Percentiles rank a stretch among this genome's conserved stretches.
Evolutionary conservation across 2,113 vertebrate species (phyloP).

Genomic region (Rafetus swinhoei): DNA sequence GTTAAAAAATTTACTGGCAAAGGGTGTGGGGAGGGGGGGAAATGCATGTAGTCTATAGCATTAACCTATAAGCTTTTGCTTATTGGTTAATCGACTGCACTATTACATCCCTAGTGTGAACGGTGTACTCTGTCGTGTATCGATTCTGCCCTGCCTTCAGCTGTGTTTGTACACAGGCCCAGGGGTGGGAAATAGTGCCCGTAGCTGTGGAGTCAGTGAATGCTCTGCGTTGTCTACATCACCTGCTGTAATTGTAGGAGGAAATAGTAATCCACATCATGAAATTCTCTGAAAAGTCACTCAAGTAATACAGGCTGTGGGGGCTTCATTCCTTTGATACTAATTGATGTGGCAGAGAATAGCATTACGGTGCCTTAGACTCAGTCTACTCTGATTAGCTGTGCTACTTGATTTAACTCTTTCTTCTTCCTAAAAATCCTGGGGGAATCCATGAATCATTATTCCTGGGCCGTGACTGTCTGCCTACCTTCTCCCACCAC

Average conservation of each 20-base stretch:
- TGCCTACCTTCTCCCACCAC: neutral
- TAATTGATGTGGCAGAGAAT: neutral
- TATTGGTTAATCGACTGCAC: too few species aligned
- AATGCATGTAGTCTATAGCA: too few species aligned
- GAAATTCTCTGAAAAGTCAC: neutral
- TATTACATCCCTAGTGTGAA: too few species aligned
- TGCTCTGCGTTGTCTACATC: neutral
- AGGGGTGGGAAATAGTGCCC: neutral
- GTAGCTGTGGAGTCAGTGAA: fast-evolving
- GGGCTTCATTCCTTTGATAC: neutral
- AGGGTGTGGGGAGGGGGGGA: too few species aligned
- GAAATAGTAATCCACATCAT: neutral
- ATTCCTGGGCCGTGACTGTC: neutral
- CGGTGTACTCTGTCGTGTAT: neutral
- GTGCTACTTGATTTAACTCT: neutral
- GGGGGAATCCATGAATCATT: neutral
- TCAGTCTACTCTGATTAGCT: fast-evolving
- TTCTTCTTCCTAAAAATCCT: fast-evolving
- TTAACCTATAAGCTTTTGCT: too few species aligned
- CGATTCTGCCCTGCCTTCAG: fast-evolving
- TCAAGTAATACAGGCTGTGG: neutral
- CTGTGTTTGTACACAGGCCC: fast-evolving
- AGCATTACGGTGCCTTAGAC: neutral
- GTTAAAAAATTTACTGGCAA: too few species aligned
- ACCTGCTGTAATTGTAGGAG: neutral